A percentile compares a stretch with the other conserved stretches of the same genome.
Conservation (phyloP, 2,888 invertebrate genomes). For the Cartodere bifasciata region DNA sequence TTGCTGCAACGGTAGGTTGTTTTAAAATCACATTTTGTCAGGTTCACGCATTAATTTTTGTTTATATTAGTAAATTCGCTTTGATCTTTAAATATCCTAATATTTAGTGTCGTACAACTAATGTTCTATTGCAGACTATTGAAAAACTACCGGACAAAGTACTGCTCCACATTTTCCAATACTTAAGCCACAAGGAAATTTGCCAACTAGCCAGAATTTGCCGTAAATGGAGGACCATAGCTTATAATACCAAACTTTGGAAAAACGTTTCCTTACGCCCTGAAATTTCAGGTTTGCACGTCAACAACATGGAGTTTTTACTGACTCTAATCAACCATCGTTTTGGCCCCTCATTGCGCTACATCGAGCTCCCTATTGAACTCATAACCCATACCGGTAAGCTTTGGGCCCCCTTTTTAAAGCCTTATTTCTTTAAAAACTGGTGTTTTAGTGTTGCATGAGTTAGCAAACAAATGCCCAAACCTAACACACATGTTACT, state of each 20-base stretch:
- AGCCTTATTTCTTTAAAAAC: conserved; percentile 83
- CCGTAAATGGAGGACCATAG: conserved; percentile 90
- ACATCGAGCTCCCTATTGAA: conserved; percentile 92
- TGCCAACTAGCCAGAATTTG: conserved; percentile 89
- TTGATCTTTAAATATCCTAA: too few species aligned
- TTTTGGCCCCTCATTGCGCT: conserved; percentile 72
- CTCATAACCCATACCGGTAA: conserved; percentile 94
- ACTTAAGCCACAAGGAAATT: conserved; percentile 86
- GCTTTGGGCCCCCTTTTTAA: conserved; percentile 80
- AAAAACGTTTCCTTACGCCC: conserved; percentile 90
- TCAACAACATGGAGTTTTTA: conserved; percentile 77
- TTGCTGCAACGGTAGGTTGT: conserved; percentile 63
- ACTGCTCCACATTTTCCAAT: conserved; percentile 85
- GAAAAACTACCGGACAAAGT: conserved; percentile 97
- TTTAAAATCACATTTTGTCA: too few species aligned
- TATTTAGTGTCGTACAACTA: too few species aligned
- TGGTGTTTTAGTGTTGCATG: conserved; percentile 93
- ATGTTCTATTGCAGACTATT: conserved; percentile 71
- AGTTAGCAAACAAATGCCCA: conserved; percentile 90
- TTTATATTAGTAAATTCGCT: too few species aligned
- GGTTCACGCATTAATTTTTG: too few species aligned
- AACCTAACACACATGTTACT: conserved; percentile 92
- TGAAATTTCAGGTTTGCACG: conserved; percentile 90
- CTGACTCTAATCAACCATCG: conserved; percentile 77
- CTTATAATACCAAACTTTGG: conserved; percentile 93